phyloP scores from a whole-genome alignment of 2,888 invertebrate species.

The Coecobrya sp. region DNA sequence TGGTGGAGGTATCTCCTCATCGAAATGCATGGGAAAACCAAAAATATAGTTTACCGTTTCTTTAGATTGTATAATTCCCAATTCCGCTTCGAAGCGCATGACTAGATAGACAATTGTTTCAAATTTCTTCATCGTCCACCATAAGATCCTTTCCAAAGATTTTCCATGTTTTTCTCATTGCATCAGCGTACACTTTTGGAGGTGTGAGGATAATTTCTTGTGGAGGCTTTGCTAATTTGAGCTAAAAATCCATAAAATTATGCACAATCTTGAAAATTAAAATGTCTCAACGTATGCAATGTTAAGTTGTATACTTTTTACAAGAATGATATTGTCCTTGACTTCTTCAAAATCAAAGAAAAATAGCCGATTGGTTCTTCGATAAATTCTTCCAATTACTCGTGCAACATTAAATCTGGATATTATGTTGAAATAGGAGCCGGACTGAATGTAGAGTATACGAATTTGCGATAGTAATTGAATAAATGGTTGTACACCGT shows the following conservation, averaged over 20 bases:
- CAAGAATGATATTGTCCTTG: conserved; percentile 70
- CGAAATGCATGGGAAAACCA: conserved; percentile 75
- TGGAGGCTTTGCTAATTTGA: conserved; percentile 39
- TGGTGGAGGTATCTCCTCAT: conserved; percentile 46
- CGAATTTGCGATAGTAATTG: conserved; percentile 58
- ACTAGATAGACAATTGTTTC: conserved; percentile 80
- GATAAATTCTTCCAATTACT: conserved; percentile 65
- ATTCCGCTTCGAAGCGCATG: conserved; percentile 81
- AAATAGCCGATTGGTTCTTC: conserved; percentile 68
- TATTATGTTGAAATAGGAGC: not conserved
- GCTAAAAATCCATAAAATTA: conserved; percentile 20
- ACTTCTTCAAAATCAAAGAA: conserved; percentile 76
- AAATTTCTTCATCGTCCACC: conserved; percentile 75
- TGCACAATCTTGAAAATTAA: not conserved
- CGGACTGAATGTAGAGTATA: conserved; percentile 47
- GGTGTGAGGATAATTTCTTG: conserved; percentile 23
- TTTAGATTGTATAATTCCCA: conserved; percentile 60
- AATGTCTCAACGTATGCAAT: too few relatives aligned
- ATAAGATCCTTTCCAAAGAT: conserved; percentile 48
- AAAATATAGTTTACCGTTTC: conserved; percentile 53
- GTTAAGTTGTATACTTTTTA: conserved; percentile 41
- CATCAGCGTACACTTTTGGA: conserved; percentile 48
- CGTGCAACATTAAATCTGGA: conserved; percentile 59
- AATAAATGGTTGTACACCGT: conserved; percentile 62
- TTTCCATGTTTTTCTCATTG: conserved; percentile 63